phyloP scores from a whole-genome alignment of 2,888 invertebrate genomes.

The Macaria notata region DNA sequence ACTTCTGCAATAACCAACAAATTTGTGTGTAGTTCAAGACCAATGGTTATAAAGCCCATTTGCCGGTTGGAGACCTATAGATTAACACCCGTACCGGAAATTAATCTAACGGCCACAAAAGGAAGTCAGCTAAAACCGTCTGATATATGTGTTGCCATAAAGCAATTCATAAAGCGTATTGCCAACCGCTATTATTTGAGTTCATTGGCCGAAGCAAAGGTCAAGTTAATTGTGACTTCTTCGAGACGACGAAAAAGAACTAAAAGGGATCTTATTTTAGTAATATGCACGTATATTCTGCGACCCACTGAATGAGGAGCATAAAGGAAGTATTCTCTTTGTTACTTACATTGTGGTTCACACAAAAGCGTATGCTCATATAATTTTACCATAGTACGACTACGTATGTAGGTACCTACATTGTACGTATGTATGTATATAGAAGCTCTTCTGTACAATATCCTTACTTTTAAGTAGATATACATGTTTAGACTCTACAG shows the following conservation, averaged over 20 bases:
- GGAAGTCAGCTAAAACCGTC: conserved; percentile 11
- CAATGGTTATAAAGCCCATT: too few species aligned
- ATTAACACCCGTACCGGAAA: conserved; percentile 26
- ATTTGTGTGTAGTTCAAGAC: too few species aligned
- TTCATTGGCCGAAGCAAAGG: conserved; percentile 52
- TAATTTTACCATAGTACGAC: too few species aligned
- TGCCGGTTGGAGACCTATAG: background rate
- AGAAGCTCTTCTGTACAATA: too few species aligned
- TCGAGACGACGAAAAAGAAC: conserved; percentile 22
- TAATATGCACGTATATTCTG: conserved; percentile 7
- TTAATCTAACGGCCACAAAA: conserved; percentile 24
- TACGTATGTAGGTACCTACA: too few species aligned
- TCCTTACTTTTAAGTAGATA: too few species aligned
- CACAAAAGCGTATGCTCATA: conserved; percentile 11
- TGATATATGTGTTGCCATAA: conserved; percentile 26
- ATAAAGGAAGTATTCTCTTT: conserved; percentile 17
- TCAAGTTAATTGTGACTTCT: conserved; percentile 50
- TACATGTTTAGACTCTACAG: too few species aligned
- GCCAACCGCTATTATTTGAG: conserved; percentile 42
- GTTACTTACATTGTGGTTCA: conserved; percentile 25
- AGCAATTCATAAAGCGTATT: conserved; percentile 29
- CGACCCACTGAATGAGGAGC: conserved; percentile 24
- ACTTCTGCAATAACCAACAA: too few species aligned
- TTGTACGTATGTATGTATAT: too few species aligned
- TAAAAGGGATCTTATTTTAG: conserved; percentile 23